Conservation (phyloP, 1,140 invertebrate species). For the Gonioctena quinquepunctata region DNA sequence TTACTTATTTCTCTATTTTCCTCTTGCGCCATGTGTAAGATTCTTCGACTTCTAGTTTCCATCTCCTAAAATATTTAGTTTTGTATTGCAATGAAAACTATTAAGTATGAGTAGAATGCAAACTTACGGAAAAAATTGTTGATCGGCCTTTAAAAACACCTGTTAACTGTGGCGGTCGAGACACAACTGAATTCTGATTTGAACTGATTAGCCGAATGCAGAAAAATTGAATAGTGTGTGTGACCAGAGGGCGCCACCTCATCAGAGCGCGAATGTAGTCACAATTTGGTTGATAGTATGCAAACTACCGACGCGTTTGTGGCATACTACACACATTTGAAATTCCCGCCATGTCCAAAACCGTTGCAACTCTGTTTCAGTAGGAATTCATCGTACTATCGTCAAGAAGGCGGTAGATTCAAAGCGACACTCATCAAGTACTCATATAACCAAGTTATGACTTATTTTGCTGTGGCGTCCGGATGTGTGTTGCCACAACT, state of each 20-base stretch:
- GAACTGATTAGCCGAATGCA: neutral
- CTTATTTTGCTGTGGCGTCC: neutral
- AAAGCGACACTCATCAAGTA: neutral
- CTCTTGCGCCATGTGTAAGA: neutral
- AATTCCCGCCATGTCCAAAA: neutral
- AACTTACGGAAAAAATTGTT: neutral
- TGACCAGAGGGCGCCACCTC: neutral
- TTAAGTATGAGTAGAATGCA: neutral
- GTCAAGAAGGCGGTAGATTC: neutral
- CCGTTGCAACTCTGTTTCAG: neutral
- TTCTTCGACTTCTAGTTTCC: neutral
- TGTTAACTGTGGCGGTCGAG: neutral
- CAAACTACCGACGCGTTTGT: neutral
- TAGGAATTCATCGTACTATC: neutral
- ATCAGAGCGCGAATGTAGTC: neutral
- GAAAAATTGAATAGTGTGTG: neutral
- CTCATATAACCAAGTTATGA: neutral
- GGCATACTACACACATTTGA: neutral
- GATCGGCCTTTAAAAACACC: neutral
- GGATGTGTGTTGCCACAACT: slow-evolving; percentile 3
- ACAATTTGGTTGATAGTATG: neutral
- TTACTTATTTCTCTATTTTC: neutral
- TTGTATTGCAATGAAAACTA: neutral
- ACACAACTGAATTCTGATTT: neutral
- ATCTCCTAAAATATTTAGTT: neutral